A percentile compares a stretch with the other conserved stretches of the same genome.
Evolutionary conservation across 2,888 invertebrate genomes (phyloP).

Genomic region (Phyllotreta cruciferae): DNA sequence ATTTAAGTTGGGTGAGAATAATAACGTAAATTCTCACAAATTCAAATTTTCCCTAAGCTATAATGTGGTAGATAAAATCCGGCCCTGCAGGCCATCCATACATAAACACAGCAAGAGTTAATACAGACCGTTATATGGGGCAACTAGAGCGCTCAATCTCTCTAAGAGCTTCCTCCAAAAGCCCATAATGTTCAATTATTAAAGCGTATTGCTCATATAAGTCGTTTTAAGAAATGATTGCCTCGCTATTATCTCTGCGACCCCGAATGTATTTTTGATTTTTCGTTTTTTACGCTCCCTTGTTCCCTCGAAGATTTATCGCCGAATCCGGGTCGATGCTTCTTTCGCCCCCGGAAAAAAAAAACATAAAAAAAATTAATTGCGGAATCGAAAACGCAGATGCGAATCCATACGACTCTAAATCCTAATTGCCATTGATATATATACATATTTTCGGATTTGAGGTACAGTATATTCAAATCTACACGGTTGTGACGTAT

Average conservation of each 20-base stretch:
- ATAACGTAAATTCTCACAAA: too few relatives aligned
- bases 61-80: conserved; percentile 14
- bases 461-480: too few relatives aligned
- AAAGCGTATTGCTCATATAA: conserved; percentile 61
- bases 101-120: conserved; percentile 44
- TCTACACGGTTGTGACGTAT: too few relatives aligned
- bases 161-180: conserved; percentile 60
- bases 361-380: too few relatives aligned
- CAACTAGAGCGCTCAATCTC: conserved; percentile 57
- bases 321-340: conserved; percentile 25
- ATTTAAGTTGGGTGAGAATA: too few relatives aligned
- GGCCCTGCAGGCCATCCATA: conserved; percentile 22
- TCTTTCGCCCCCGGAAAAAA: too few relatives aligned
- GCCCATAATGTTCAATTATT: conserved; percentile 62
- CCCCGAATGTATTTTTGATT: conserved; percentile 59
- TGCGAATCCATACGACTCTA: too few relatives aligned
- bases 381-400: too few relatives aligned
- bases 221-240: conserved; percentile 60
- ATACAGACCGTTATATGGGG: conserved; percentile 53
- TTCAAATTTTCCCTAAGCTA: too few relatives aligned
- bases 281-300: conserved; percentile 50
- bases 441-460: neutral
- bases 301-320: conserved; percentile 49
- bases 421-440: too few relatives aligned
- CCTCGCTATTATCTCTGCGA: conserved; percentile 49